Percentiles rank a stretch among this genome's conserved stretches.
phyloP scores from a whole-genome alignment of 2,888 invertebrate genomes.

The Leucophora obtusa region DNA sequence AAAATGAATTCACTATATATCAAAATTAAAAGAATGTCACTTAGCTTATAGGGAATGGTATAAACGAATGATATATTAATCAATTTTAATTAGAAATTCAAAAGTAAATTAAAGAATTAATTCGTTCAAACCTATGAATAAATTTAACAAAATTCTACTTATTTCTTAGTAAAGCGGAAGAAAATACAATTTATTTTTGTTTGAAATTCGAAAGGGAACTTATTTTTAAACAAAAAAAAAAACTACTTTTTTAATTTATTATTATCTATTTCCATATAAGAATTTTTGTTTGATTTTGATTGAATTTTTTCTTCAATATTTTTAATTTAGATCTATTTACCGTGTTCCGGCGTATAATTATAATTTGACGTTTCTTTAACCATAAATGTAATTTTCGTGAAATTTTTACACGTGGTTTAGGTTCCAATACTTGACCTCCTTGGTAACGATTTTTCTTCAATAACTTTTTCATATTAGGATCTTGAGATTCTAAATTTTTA shows the following conservation, averaged over 20 bases:
- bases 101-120: too few species aligned
- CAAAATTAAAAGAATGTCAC: too few species aligned
- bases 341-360: constrained; percentile 68
- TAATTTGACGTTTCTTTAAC: constrained; percentile 71
- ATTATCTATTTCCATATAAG: not conserved
- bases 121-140: too few species aligned
- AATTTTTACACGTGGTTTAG: constrained; percentile 63
- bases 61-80: too few species aligned
- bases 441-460: constrained; percentile 1
- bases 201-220: not conserved
- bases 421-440: not conserved
- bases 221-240: not conserved
- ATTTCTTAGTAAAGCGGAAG: constrained; percentile 54
- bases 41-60: too few species aligned
- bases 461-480: not conserved
- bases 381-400: constrained; percentile 71
- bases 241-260: not conserved
- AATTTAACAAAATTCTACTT: too few species aligned
- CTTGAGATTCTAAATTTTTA: not conserved
- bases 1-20: too few species aligned
- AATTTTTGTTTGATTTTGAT: not conserved
- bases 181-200: not conserved
- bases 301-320: not conserved
- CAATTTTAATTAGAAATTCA: too few species aligned
- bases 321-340: constrained; percentile 52